Evolutionary conservation across 2,888 invertebrate species (phyloP).

Genomic region (Heliconius cydno): DNA sequence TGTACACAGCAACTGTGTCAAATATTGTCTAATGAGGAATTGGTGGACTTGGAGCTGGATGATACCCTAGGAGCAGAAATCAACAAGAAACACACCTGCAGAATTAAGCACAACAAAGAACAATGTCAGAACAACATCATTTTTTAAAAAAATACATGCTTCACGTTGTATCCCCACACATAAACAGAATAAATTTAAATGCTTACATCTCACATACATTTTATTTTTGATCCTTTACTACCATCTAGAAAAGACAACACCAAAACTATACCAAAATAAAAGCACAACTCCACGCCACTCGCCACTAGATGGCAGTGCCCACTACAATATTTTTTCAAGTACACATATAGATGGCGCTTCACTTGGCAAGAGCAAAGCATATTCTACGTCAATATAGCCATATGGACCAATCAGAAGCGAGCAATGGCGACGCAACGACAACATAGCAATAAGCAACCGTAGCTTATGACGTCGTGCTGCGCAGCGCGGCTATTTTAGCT

Average conservation of each 20-base stretch:
- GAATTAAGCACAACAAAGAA: too few relatives aligned
- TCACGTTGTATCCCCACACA: too few relatives aligned
- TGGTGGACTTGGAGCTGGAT: too few relatives aligned
- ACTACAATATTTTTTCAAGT: neutral
- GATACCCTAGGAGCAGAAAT: too few relatives aligned
- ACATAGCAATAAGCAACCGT: conserved; percentile 46
- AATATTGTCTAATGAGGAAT: too few relatives aligned
- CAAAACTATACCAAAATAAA: neutral
- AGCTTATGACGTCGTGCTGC: conserved; percentile 72
- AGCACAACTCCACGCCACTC: neutral
- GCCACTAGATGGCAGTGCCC: conserved; percentile 33
- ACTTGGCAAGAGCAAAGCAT: neutral
- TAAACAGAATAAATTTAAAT: neutral
- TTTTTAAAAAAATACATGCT: too few relatives aligned
- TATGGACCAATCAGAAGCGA: conserved; percentile 60
- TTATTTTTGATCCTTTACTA: neutral
- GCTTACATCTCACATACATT: neutral
- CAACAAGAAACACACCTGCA: too few relatives aligned
- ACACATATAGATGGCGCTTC: conserved; percentile 27
- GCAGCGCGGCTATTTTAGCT: conserved; percentile 74
- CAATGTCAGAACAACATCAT: too few relatives aligned
- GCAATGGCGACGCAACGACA: conserved; percentile 40
- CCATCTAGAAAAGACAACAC: neutral
- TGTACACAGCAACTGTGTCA: too few relatives aligned
- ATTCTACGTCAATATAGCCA: conserved; percentile 29